These are phyloP conservation scores for Polyommatus icarus DNA, from an alignment of 2,888 invertebrate species.

Conservation along the genomic window DNA sequence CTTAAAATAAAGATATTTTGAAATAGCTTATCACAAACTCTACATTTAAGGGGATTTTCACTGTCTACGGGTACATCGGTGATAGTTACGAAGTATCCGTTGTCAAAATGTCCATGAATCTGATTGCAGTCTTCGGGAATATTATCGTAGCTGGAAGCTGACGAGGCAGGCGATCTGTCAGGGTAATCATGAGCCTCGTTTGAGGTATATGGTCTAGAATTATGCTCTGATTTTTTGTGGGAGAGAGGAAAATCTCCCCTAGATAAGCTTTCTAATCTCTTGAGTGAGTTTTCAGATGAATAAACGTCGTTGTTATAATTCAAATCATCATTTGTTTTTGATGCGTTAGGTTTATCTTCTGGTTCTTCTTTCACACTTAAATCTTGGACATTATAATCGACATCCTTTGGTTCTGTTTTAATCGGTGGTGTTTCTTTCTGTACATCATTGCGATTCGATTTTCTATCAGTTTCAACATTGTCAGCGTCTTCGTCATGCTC, in stretches of 20 bases:
- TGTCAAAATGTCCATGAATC: constrained; percentile 86
- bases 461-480: constrained; percentile 43
- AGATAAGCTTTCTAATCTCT: constrained; percentile 89
- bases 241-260: constrained; percentile 85
- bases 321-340: constrained; percentile 49
- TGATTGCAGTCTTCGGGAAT: constrained; percentile 83
- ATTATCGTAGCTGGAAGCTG: constrained; percentile 81
- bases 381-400: constrained; percentile 57
- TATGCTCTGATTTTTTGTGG: constrained; percentile 59
- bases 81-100: constrained; percentile 85
- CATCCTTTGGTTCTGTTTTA: constrained; percentile 60
- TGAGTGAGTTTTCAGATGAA: constrained; percentile 84
- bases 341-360: constrained; percentile 59
- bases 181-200: constrained; percentile 67
- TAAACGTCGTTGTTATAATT: constrained; percentile 51
- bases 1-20: constrained; percentile 96
- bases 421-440: constrained; percentile 55
- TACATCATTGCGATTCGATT: constrained; percentile 52
- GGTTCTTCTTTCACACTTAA: constrained; percentile 67
- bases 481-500: constrained; percentile 44
- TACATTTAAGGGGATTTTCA: constrained; percentile 94
- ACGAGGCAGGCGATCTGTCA: constrained; percentile 81
- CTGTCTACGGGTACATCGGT: constrained; percentile 94
- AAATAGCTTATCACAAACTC: constrained; percentile 95
- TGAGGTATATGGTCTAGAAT: constrained; percentile 60